A percentile compares a stretch with the other conserved stretches of the same genome.
These are phyloP conservation scores for Mesorhabditis sp. DNA, from an alignment of 2,888 invertebrate genomes.

Conservation along the genomic window DNA sequence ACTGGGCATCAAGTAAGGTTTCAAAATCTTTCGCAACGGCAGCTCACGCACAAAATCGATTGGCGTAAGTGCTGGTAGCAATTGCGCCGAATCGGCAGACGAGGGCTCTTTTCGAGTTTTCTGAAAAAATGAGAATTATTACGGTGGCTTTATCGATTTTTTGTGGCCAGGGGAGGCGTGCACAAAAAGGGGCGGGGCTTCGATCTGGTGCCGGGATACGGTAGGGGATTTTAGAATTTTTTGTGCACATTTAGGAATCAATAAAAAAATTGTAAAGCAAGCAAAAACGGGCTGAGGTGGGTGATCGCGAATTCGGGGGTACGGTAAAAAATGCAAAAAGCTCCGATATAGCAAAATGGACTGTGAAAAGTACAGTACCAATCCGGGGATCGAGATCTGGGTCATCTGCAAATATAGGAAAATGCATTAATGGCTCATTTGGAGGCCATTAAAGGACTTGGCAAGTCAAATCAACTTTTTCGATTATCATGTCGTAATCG, in stretches of 20 bases:
- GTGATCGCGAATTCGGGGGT: too few relatives aligned
- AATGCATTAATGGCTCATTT: neutral
- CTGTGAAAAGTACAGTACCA: neutral
- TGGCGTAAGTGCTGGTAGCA: neutral
- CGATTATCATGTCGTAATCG: too few relatives aligned
- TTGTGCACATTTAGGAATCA: too few relatives aligned
- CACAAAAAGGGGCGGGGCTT: too few relatives aligned
- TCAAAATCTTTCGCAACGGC: neutral
- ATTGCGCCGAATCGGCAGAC: neutral
- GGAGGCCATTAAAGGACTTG: neutral
- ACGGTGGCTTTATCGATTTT: too few relatives aligned
- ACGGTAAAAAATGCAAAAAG: too few relatives aligned
- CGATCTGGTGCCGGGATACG: too few relatives aligned
- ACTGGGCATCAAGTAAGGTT: neutral
- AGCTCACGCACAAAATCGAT: neutral
- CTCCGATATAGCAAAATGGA: too few relatives aligned
- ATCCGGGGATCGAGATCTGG: conserved; percentile 5
- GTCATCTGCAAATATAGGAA: neutral
- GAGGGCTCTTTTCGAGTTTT: conserved; percentile 1
- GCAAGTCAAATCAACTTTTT: neutral
- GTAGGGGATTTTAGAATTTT: too few relatives aligned
- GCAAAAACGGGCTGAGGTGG: too few relatives aligned
- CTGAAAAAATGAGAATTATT: neutral
- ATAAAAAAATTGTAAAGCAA: too few relatives aligned
- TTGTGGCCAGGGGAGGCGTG: too few relatives aligned